phyloP scores from a whole-genome alignment of 1,140 invertebrate species.

The Drosophila auraria region DNA sequence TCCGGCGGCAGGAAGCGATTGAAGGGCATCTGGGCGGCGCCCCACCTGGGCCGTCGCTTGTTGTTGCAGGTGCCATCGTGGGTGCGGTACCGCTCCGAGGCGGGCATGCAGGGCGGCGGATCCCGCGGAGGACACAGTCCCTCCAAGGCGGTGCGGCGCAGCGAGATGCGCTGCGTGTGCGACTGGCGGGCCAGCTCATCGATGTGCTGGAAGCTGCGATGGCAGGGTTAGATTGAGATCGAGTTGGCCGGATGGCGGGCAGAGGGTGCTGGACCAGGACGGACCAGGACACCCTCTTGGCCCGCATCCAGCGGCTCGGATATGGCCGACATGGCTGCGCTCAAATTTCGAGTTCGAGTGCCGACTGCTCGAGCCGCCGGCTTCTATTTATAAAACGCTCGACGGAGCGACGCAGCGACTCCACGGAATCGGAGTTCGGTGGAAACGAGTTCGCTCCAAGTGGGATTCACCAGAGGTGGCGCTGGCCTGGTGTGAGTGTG shows the following conservation, averaged over 20 bases:
- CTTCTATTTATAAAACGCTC: slow-evolving; percentile 78
- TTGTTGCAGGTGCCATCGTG: slow-evolving; percentile 96
- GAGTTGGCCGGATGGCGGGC: not conserved
- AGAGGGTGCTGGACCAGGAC: not conserved
- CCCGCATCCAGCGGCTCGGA: slow-evolving; percentile 25
- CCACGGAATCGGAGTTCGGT: slow-evolving; percentile 26
- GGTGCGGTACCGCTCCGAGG: slow-evolving; percentile 89
- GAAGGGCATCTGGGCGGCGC: slow-evolving; percentile 93
- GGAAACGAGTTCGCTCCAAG: slow-evolving; percentile 69
- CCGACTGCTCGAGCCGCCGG: slow-evolving; percentile 32
- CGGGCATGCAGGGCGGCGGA: slow-evolving; percentile 80
- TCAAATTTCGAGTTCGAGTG: slow-evolving; percentile 70
- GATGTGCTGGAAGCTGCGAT: slow-evolving; percentile 72
- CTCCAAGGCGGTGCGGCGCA: slow-evolving; percentile 78
- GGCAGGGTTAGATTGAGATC: slow-evolving; percentile 8
- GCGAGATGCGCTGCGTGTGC: slow-evolving; percentile 76
- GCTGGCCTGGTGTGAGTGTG: slow-evolving; percentile 15
- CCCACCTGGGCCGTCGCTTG: slow-evolving; percentile 90
- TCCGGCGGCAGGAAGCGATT: slow-evolving; percentile 92
- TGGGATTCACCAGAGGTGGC: slow-evolving; percentile 44
- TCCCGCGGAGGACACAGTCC: slow-evolving; percentile 79
- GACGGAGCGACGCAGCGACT: slow-evolving; percentile 3
- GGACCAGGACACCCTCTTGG: slow-evolving; percentile 26
- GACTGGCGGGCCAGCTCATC: slow-evolving; percentile 81
- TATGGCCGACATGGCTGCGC: slow-evolving; percentile 57